Evolutionary conservation across 2,888 invertebrate genomes (phyloP), one percentile per base, ranked within the genome.

Genomic region (Pegoplata infirma): DNA sequence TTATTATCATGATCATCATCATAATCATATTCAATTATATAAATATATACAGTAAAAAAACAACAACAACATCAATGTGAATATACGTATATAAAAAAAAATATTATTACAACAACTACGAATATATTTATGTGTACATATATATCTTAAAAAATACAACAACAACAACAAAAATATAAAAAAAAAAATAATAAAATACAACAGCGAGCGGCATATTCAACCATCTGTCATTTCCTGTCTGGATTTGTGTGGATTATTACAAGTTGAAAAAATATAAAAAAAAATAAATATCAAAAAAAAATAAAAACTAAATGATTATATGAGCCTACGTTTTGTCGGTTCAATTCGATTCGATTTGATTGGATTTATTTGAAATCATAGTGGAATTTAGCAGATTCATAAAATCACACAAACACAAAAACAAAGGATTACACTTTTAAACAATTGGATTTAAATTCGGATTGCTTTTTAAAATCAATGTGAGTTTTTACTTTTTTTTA

Each of bases 401-500:
- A 28, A 44, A 40, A n/a, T 16, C n/a, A 25, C 49, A 40, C 44
- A 12, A 23, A 23, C 16, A 71, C 44, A 46, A 16, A 40, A 25
- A 61, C 44, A 23, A 76, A 68, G 56, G 66, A 72, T 47, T 63
- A 72, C 51, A 72, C 44, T 47, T 59, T 44, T 51, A 5, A 36
- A 36, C n/a, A 19, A 53, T 19, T 36, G 5, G 21, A 46, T 21
- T 28, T 51, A n/a, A n/a, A n/a, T n/a, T 80, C 74, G 86, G 88
- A 87, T 88, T 88, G 88, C 88, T 88, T 87, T 87, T 86, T 83
- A 86, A 85, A 88, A 85, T 82, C 85, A 86, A 87, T 85, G 88
- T 88, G 87, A 88, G 88, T 88, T 81, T 32, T 21, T 10, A 19
- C n/a, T 10, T 36, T 16, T n/a, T 0, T 19, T 64, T 14, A 4